Evolutionary conservation across 2,888 invertebrate genomes (phyloP).

Genomic region (Nasonovia ribisnigri): DNA sequence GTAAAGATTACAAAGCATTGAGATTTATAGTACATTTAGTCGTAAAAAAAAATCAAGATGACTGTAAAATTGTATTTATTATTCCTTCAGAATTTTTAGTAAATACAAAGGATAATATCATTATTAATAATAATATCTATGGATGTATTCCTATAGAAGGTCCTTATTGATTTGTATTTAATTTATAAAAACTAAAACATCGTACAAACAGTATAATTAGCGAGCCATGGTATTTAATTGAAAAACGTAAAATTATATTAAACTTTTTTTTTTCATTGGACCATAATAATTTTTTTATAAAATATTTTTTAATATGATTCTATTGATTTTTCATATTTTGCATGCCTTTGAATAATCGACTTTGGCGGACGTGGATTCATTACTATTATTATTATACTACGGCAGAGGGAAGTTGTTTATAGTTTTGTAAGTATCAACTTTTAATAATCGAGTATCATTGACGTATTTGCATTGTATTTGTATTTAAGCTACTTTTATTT

Average conservation of each 20-base stretch:
- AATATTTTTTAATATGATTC: neutral
- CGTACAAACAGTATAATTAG: neutral
- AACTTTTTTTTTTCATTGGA: neutral
- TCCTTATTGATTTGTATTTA: neutral
- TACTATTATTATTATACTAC: neutral
- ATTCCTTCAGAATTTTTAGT: neutral
- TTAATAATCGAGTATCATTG: neutral
- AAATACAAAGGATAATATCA: neutral
- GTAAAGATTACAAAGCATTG: neutral
- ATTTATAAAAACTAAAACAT: neutral
- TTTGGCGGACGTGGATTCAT: neutral
- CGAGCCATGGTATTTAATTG: neutral
- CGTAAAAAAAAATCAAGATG: neutral
- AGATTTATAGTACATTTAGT: neutral
- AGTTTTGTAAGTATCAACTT: neutral
- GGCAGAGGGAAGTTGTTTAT: neutral
- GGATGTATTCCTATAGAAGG: neutral
- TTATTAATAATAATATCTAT: neutral
- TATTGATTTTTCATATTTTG: constrained; percentile 3
- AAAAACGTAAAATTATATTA: neutral
- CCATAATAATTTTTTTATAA: neutral
- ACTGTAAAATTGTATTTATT: neutral
- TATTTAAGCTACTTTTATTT: neutral
- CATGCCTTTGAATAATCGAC: neutral
- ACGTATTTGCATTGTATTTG: neutral